phyloP scores from a whole-genome alignment of 1,140 invertebrate genomes.

The Fopius arisanus region DNA sequence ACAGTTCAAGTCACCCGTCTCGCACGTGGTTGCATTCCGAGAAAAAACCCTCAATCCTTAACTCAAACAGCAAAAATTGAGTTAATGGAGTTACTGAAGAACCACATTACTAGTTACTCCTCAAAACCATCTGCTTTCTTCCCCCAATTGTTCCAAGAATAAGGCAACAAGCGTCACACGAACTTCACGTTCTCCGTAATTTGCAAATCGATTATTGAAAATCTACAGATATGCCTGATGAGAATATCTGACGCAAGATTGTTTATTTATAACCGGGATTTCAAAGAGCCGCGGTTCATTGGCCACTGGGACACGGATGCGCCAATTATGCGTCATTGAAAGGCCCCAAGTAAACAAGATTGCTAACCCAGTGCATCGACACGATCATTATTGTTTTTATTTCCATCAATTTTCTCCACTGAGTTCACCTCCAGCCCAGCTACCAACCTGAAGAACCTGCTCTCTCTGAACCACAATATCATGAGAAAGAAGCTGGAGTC shows the following conservation, averaged over 20 bases:
- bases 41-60: neutral
- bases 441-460: neutral
- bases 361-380: conserved; percentile 16
- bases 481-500: conserved; percentile 18
- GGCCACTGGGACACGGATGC: neutral
- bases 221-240: conserved; percentile 1
- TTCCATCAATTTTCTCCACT: neutral
- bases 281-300: neutral
- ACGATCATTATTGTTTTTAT: conserved; percentile 7
- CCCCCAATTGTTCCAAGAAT: no score
- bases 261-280: conserved; percentile 8
- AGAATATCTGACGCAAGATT: conserved; percentile 4
- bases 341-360: neutral
- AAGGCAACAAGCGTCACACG: no score
- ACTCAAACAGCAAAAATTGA: neutral
- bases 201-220: neutral
- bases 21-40: neutral
- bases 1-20: neutral
- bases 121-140: no score
- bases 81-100: neutral
- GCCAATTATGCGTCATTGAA: conserved; percentile 10
- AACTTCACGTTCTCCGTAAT: neutral
- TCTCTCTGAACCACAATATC: neutral
- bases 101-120: neutral
- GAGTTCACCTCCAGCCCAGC: neutral